Evolutionary conservation across 2,113 vertebrate species (phyloP), one percentile per base, ranked within the genome.

Genomic region (Ursus arctos): DNA sequence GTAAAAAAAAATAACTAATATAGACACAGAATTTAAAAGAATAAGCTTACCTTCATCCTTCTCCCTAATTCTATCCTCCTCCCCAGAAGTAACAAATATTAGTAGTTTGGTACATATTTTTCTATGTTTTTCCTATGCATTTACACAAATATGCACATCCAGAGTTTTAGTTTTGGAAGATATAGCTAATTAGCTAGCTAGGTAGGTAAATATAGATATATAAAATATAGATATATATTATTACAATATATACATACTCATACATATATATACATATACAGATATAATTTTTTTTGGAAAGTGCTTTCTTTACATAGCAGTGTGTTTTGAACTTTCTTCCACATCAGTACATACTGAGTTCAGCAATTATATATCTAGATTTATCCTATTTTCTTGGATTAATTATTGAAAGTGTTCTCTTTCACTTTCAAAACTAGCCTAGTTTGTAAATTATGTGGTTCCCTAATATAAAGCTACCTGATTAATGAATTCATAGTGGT

Each of bases 361-460:
- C 18, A 72, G 33, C 22, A 14, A 87, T 95, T 47, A 57, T 9
- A 76, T 26, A 8, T 47, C 59, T 72, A 91, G 36, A 15, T 79
- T 72, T 83, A 93, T 22, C 24, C 40, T 33, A 47, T 47, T 71
- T 87, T 80, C 71, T 43, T 57, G 67, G 6, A 76, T 88, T 74
- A 67, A 63, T 67, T 49, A 71, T 53, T 71, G 81, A 69, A 12
- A 77, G 10, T 79, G 6, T 16, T 26, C 19, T 89, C 59, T 94
- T 88, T 94, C 31, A 82, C 31, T 76, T 79, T 76, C 53, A 65
- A 94, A 96, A 87, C 22, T 61, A 94, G 33, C 51, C 71, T 89
- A 24, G 4, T 94, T 69, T 94, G 36, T 82, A 92, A 63, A 87
- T 90, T 76, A 63, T 51, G 81, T 57, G 15, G 18, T 51, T 11